Evolutionary conservation across 2,888 invertebrate species (phyloP), one percentile per base, ranked within the genome.

Genomic region (Drosophila testacea): DNA sequence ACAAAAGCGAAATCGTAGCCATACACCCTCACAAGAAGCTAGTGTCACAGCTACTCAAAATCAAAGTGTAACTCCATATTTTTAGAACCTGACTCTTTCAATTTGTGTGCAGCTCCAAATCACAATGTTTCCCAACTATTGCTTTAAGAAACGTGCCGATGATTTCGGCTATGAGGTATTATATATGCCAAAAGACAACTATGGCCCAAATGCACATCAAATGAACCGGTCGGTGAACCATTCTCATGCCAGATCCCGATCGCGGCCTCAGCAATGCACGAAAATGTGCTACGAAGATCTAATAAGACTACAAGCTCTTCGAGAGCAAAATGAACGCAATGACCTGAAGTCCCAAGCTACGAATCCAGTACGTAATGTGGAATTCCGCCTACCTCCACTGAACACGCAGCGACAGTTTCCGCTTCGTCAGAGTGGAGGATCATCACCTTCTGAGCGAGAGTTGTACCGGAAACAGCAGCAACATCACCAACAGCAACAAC

Each of bases 51-150:
- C 22, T 10, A 51, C 13, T 46, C 28, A 34, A 71, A 67, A 63
- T 65, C 52, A 54, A 27, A 32, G 56, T 57, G 48, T 22, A 48
- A 41, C 22, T 30, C 1, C 16, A 54, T 36, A 46, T 51, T 46
- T 75, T 63, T 48, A 11, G 41, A 27, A 62, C 2, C 52, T 9
- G 7, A 11, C 10, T 32, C 10, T 41, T 30, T 46, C 36, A 63
- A 63, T 65, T 80, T 28, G n/a, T 50, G 44, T 56, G 48, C 44
- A 62, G 7, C 46, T 57, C 34, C 39, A 48, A 30, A 4, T 5
- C 7, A 42, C 44, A 41, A 85, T 90, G 90, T 72, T 74, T 57
- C 87, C 87, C 69, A 85, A 85, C 69, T 88, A 64, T 52, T 86
- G 89, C 63, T 90, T 86, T 47, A 60, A 60, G n/a, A 83, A 75